Evolutionary conservation across 2,113 vertebrate species (phyloP).

Genomic region (Notothenia coriiceps): DNA sequence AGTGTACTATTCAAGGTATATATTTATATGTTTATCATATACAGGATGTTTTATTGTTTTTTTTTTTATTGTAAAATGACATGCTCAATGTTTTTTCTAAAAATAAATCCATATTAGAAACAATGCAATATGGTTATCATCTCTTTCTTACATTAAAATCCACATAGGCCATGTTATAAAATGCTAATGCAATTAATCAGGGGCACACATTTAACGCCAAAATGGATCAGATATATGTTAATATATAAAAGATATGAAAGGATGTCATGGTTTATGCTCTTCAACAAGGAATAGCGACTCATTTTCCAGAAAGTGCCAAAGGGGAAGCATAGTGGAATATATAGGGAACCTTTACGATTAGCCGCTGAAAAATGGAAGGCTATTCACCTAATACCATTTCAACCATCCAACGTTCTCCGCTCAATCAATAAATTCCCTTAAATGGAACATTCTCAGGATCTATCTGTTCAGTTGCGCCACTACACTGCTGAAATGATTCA

Average conservation of each 20-base stretch:
- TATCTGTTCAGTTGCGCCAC: constrained; percentile 7
- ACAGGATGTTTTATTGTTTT: neutral
- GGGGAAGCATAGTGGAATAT: neutral
- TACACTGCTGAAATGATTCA: constrained; percentile 19
- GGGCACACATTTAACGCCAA: neutral
- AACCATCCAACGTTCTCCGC: neutral
- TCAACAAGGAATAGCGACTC: neutral
- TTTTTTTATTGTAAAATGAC: neutral
- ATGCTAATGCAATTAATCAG: neutral
- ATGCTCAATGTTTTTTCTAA: neutral
- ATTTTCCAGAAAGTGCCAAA: neutral
- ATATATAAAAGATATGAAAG: neutral
- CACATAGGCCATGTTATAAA: neutral
- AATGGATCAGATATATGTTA: neutral
- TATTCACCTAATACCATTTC: constrained; percentile 7
- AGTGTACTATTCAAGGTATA: neutral
- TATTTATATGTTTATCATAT: neutral
- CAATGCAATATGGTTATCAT: neutral
- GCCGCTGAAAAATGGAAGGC: constrained; percentile 5
- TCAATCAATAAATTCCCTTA: constrained; percentile 23
- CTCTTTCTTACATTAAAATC: neutral
- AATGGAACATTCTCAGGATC: constrained; percentile 20
- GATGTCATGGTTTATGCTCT: neutral
- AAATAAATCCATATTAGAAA: neutral
- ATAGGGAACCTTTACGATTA: neutral